Conservation (phyloP, 2,888 invertebrate species). For the Lasioglossum lativentre region DNA sequence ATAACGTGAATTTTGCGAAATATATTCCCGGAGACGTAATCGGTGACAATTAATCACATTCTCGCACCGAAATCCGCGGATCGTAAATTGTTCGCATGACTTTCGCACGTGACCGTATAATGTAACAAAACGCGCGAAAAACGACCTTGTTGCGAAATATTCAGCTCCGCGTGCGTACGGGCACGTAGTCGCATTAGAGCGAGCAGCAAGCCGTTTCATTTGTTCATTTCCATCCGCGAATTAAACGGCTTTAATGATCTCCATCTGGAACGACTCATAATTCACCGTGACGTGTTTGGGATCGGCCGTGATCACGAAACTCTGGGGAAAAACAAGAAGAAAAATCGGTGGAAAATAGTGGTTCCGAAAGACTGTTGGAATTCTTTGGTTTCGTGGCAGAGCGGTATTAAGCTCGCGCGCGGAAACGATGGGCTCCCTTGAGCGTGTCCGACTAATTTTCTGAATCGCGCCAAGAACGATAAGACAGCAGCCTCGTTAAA, state of each 20-base stretch:
- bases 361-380: constrained; percentile 50
- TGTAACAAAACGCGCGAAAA: constrained; percentile 32
- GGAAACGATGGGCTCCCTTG: constrained; percentile 73
- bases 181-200: constrained; percentile 48
- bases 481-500: constrained; percentile 64
- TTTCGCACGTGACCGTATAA: constrained; percentile 11
- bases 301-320: background rate
- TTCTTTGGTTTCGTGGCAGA: constrained; percentile 70
- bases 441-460: constrained; percentile 73
- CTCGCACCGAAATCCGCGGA: background rate
- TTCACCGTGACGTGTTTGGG: constrained; percentile 43
- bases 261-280: constrained; percentile 55
- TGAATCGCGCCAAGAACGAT: constrained; percentile 60
- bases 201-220: constrained; percentile 65
- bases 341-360: background rate
- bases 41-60: background rate
- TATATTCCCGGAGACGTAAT: background rate
- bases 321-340: background rate
- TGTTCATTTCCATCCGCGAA: constrained; percentile 60
- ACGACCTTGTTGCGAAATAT: constrained; percentile 53
- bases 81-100: background rate
- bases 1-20: background rate
- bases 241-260: constrained; percentile 63
- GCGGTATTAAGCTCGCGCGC: constrained; percentile 65
- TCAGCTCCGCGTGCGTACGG: constrained; percentile 6